Conservation (phyloP, 2,797 vertebrate genomes). For the Cuniculus paca region DNA sequence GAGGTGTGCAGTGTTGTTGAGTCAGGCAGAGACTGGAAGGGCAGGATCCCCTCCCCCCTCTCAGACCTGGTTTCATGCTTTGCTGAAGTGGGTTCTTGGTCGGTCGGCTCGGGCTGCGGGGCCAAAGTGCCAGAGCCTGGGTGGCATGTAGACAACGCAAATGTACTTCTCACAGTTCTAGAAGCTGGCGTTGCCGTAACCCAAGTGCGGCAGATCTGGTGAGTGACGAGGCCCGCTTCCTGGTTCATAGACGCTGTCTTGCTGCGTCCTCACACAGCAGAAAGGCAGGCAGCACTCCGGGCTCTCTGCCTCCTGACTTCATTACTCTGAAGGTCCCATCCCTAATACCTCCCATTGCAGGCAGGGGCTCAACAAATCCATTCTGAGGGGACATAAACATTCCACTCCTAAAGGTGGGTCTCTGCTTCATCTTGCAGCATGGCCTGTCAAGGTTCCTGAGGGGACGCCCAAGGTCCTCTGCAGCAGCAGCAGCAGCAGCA, state of each 20-base stretch:
- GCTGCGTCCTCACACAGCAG: no score
- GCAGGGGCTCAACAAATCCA: neutral
- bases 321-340: no score
- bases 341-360: no score
- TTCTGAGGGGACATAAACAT: neutral
- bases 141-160: neutral
- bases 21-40: neutral
- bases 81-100: neutral
- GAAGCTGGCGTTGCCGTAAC: neutral
- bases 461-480: neutral
- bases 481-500: no score
- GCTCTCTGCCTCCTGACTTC: no score
- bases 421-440: neutral
- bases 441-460: neutral
- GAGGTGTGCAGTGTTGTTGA: neutral
- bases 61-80: neutral
- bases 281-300: no score
- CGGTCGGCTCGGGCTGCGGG: neutral
- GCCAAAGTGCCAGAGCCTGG: neutral
- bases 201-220: neutral
- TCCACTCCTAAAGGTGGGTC: neutral
- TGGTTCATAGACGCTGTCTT: neutral
- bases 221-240: neutral
- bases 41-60: neutral
- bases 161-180: no score